These are phyloP conservation scores for Hippocampus abdominalis DNA, from an alignment of 2,113 vertebrate species.

Conservation along the genomic window DNA sequence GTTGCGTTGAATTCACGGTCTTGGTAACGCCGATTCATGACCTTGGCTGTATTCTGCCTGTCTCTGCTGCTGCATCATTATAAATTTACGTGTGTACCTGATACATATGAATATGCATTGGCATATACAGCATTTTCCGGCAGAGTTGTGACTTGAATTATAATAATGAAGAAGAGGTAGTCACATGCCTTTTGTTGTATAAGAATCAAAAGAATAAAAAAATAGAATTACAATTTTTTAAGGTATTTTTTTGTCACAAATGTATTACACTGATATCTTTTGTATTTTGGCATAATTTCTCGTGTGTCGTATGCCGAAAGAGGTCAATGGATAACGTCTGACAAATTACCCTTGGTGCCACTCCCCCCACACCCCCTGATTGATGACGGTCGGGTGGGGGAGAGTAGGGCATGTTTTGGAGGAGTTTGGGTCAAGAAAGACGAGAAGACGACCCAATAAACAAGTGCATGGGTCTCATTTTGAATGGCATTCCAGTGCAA, in stretches of 20 bases:
- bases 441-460: neutral
- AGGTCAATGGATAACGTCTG: slow-evolving; percentile 65
- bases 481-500: neutral
- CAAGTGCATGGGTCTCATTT: neutral
- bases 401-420: slow-evolving; percentile 17
- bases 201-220: slow-evolving; percentile 5
- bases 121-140: slow-evolving; percentile 64
- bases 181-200: slow-evolving; percentile 20
- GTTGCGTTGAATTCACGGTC: slow-evolving; percentile 47
- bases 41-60: slow-evolving; percentile 55
- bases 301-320: neutral
- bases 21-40: slow-evolving; percentile 71
- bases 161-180: slow-evolving; percentile 38
- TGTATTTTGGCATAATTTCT: neutral
- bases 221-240: no score
- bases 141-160: slow-evolving; percentile 75
- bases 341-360: slow-evolving; percentile 54
- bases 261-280: neutral
- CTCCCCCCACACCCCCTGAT: slow-evolving; percentile 38
- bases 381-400: slow-evolving; percentile 41
- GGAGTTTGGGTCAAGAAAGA: slow-evolving; percentile 14
- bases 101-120: slow-evolving; percentile 81
- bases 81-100: slow-evolving; percentile 73
- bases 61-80: slow-evolving; percentile 54
- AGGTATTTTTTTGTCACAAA: neutral